These are phyloP conservation scores for Dicyrtoma fusca DNA, from an alignment of 2,888 invertebrate species.

Conservation along the genomic window DNA sequence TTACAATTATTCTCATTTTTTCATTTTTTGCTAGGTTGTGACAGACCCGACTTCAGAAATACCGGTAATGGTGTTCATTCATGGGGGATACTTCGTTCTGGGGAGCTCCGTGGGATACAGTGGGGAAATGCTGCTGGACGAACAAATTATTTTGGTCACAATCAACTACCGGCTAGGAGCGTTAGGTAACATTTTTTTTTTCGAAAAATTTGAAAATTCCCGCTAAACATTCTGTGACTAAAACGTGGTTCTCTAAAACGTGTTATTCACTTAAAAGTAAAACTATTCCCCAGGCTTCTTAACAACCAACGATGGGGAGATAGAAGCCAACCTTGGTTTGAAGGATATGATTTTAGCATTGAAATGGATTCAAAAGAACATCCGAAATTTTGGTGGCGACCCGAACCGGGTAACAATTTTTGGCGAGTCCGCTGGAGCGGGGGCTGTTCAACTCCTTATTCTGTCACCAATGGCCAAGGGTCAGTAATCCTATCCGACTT, in stretches of 20 bases:
- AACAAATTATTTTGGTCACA: slow-evolving; percentile 1
- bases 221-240: too few relatives aligned
- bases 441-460: background rate
- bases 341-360: slow-evolving; percentile 26
- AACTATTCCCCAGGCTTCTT: slow-evolving; percentile 31
- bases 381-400: slow-evolving; percentile 24
- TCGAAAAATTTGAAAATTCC: too few relatives aligned
- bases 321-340: slow-evolving; percentile 20
- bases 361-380: slow-evolving; percentile 31
- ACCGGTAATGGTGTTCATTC: slow-evolving; percentile 29
- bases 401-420: slow-evolving; percentile 30
- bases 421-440: slow-evolving; percentile 27
- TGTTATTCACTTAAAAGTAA: too few relatives aligned
- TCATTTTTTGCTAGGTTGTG: too few relatives aligned
- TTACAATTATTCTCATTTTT: too few relatives aligned
- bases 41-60: background rate
- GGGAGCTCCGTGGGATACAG: slow-evolving; percentile 18
- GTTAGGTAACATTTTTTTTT: too few relatives aligned
- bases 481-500: too few relatives aligned
- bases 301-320: slow-evolving; percentile 10
- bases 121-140: slow-evolving; percentile 15
- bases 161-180: too few relatives aligned
- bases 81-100: slow-evolving; percentile 24
- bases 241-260: too few relatives aligned
- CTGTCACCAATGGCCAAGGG: slow-evolving; percentile 33